phyloP scores from a whole-genome alignment of 1,140 invertebrate genomes.

The Tachypleus tridentatus region DNA sequence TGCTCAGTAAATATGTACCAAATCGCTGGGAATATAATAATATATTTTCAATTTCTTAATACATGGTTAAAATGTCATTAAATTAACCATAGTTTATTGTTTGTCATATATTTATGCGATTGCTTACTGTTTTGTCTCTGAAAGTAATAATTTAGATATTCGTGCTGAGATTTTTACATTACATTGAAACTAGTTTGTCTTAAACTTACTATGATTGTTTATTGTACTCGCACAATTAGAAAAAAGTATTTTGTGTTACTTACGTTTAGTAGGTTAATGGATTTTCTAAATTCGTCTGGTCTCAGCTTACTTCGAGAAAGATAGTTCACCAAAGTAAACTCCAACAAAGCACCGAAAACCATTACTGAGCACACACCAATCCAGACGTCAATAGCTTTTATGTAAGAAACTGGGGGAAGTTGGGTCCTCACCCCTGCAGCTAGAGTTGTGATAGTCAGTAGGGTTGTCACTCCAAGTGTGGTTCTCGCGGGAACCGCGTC shows the following conservation, averaged over 20 bases:
- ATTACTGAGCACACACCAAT: slow-evolving; percentile 30
- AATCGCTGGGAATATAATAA: too few species aligned
- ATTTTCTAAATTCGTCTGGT: slow-evolving; percentile 10
- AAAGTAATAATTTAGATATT: too few species aligned
- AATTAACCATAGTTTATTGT: too few species aligned
- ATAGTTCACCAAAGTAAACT: slow-evolving; percentile 32
- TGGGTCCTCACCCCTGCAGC: slow-evolving; percentile 28
- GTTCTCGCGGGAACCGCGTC: slow-evolving; percentile 61
- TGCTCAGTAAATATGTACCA: too few species aligned
- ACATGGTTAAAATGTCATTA: too few species aligned
- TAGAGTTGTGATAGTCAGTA: slow-evolving; percentile 29
- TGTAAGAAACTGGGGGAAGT: slow-evolving; percentile 30
- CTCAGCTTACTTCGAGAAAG: slow-evolving; percentile 19
- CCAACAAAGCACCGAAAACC: slow-evolving; percentile 33
- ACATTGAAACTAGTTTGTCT: too few species aligned
- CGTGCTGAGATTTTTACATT: too few species aligned
- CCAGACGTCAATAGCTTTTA: slow-evolving; percentile 33
- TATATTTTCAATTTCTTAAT: too few species aligned
- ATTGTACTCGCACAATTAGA: too few species aligned
- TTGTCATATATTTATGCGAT: too few species aligned
- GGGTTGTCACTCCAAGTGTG: slow-evolving; percentile 31
- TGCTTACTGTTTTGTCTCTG: too few species aligned
- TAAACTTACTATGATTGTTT: too few species aligned
- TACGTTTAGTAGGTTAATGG: slow-evolving; percentile 4
- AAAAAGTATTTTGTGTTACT: not conserved